phyloP scores from a whole-genome alignment of 2,113 vertebrate species.

The Peromyscus californicus region DNA sequence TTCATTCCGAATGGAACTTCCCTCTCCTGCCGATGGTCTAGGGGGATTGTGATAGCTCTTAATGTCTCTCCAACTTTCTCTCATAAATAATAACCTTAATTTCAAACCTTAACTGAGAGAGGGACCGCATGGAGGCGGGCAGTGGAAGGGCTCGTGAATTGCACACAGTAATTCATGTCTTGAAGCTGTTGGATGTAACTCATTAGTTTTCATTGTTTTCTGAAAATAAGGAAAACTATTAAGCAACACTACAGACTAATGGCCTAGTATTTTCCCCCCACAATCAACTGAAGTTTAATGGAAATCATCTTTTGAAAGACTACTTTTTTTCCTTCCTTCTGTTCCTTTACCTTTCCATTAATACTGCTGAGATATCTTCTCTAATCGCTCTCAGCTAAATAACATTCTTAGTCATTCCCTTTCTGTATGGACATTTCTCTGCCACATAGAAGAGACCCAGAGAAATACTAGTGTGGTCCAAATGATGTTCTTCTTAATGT shows the following conservation, averaged over 20 bases:
- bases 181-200: slow-evolving; percentile 82
- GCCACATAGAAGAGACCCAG: not conserved
- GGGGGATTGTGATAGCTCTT: slow-evolving; percentile 71
- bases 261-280: not conserved
- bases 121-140: slow-evolving; percentile 61
- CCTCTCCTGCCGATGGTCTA: slow-evolving; percentile 53
- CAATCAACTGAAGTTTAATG: slow-evolving; percentile 66
- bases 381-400: slow-evolving; percentile 21
- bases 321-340: not conserved
- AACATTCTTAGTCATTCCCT: not conserved
- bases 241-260: slow-evolving; percentile 70
- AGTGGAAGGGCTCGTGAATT: slow-evolving; percentile 67
- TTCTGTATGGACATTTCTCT: not conserved
- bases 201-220: slow-evolving; percentile 82
- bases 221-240: slow-evolving; percentile 80
- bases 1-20: slow-evolving; percentile 24
- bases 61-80: slow-evolving; percentile 79
- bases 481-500: not conserved
- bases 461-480: not conserved
- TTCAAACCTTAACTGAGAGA: slow-evolving; percentile 78
- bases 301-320: slow-evolving; percentile 63
- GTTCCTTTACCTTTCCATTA: slow-evolving; percentile 74
- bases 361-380: slow-evolving; percentile 58
- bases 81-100: slow-evolving; percentile 83
- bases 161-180: slow-evolving; percentile 80